A percentile compares a stretch with the other conserved stretches of the same genome.
Evolutionary conservation across 2,113 vertebrate genomes (phyloP).

Genomic region (Agelaius phoeniceus): DNA sequence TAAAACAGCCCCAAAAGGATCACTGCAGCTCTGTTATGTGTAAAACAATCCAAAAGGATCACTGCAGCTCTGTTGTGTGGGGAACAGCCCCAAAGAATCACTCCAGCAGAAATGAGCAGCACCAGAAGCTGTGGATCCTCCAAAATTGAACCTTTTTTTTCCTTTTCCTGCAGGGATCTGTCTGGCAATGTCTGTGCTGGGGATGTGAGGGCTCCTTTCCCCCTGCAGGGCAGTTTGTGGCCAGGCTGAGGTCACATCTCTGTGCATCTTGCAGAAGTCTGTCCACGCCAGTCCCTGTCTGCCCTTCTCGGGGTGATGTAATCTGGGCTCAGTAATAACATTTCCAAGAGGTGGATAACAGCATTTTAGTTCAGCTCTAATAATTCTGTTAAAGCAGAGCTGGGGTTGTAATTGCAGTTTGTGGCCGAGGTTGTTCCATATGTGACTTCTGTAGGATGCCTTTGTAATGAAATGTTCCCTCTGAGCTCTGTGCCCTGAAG

Average conservation of each 20-base stretch:
- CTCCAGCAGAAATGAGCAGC: neutral
- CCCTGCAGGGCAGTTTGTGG: neutral
- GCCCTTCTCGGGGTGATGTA: neutral
- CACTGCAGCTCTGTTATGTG: neutral
- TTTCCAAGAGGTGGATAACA: conserved; percentile 23
- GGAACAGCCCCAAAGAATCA: neutral
- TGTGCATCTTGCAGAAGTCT: neutral
- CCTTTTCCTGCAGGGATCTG: neutral
- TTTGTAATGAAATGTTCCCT: conserved; percentile 13
- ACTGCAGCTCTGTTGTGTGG: neutral
- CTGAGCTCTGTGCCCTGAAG: conserved; percentile 10
- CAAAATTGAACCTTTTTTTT: accelerated
- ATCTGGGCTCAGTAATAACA: neutral
- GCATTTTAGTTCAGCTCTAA: conserved; percentile 60
- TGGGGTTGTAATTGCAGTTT: conserved; percentile 11
- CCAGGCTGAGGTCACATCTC: neutral
- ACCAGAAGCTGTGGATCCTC: neutral
- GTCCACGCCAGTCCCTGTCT: neutral
- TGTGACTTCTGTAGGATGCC: conserved; percentile 18
- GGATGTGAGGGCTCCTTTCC: neutral
- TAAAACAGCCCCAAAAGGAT: neutral
- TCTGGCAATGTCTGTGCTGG: neutral
- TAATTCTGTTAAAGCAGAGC: conserved; percentile 60
- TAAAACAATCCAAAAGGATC: neutral
- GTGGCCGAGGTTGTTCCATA: neutral